These are phyloP conservation scores for Elachura formosa DNA, from an alignment of 2,113 vertebrate genomes.

Conservation along the genomic window DNA sequence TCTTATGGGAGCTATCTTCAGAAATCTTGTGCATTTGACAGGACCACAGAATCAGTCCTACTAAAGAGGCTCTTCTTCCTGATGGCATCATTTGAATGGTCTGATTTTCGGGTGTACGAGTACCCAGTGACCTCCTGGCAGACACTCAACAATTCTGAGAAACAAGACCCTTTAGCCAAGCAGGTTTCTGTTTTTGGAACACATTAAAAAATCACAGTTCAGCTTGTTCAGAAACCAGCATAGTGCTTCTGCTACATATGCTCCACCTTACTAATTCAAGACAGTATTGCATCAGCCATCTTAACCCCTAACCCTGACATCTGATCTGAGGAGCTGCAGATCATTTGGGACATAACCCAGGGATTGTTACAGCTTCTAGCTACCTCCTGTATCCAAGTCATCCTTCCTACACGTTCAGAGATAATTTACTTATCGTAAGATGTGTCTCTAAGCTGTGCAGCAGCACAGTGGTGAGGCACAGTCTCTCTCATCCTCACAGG, in stretches of 20 bases:
- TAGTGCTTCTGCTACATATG: rapidly evolving
- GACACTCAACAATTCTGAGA: background rate
- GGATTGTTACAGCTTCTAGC: background rate
- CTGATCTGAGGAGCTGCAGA: background rate
- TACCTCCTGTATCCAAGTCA: background rate
- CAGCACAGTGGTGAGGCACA: background rate
- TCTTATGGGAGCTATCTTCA: background rate
- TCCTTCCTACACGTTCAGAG: background rate
- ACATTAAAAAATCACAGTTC: background rate
- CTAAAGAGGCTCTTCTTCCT: background rate
- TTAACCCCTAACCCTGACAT: background rate
- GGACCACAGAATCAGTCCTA: background rate
- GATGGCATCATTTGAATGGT: background rate
- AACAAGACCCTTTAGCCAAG: background rate
- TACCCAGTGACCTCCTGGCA: background rate
- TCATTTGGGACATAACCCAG: background rate
- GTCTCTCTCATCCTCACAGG: background rate
- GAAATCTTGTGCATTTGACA: background rate
- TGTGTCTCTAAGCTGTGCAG: background rate
- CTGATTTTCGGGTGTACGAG: background rate
- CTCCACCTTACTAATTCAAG: background rate
- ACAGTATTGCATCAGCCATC: background rate
- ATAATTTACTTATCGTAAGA: background rate
- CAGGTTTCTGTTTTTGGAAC: background rate
- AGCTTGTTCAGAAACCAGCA: background rate